A percentile compares a stretch with the other conserved stretches of the same genome.
Evolutionary conservation across 2,888 invertebrate species (phyloP).

Genomic region (Ypsolopha sequella): DNA sequence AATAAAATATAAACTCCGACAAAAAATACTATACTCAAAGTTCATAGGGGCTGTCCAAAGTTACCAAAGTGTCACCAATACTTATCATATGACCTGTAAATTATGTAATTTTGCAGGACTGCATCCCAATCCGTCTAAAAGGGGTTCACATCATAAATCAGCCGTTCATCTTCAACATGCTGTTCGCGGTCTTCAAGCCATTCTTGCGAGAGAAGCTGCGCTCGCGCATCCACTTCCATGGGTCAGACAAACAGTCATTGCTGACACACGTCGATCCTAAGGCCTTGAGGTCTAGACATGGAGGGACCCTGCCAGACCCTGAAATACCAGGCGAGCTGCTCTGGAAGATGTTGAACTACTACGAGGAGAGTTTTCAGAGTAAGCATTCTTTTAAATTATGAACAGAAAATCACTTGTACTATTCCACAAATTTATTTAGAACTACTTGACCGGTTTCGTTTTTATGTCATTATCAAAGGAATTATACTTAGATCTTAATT

Average conservation of each 20-base stretch:
- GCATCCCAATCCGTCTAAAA: slow-evolving; percentile 85
- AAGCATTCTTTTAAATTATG: slow-evolving; percentile 21
- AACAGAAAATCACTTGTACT: too few species aligned
- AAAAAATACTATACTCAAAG: too few species aligned
- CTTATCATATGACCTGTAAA: too few species aligned
- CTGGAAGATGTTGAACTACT: slow-evolving; percentile 75
- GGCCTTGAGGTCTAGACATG: slow-evolving; percentile 73
- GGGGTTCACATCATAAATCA: slow-evolving; percentile 91
- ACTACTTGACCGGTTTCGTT: too few species aligned
- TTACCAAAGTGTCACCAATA: not conserved
- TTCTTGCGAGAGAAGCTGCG: slow-evolving; percentile 87
- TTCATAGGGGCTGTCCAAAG: too few species aligned
- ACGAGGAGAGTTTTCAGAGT: slow-evolving; percentile 78
- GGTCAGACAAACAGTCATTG: slow-evolving; percentile 73
- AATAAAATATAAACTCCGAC: too few species aligned
- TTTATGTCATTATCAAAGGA: too few species aligned
- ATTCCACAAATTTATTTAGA: too few species aligned
- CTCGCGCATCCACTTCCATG: slow-evolving; percentile 83
- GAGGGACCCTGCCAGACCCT: slow-evolving; percentile 76
- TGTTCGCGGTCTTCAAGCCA: slow-evolving; percentile 89
- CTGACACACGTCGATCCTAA: slow-evolving; percentile 69
- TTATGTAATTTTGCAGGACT: slow-evolving; percentile 71
- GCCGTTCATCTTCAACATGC: slow-evolving; percentile 87
- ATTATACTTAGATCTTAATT: too few species aligned
- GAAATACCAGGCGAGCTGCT: slow-evolving; percentile 73